Conservation (phyloP, 2,888 invertebrate species). For the Dusona sp. region DNA sequence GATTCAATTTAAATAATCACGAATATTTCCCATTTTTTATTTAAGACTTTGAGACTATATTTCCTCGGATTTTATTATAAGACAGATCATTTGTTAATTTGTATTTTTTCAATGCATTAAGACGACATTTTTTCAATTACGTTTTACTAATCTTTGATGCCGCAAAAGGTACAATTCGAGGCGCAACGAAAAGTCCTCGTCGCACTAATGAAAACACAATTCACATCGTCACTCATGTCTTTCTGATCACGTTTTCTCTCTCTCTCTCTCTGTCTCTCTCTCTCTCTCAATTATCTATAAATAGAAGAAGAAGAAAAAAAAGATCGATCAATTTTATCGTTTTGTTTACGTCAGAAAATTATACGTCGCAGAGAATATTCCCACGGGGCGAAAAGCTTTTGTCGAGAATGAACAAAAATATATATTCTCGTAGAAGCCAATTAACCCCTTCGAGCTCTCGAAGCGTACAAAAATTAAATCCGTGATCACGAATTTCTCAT, state of each 20-base stretch:
- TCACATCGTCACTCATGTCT: background rate
- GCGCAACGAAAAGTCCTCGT: background rate
- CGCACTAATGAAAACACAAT: background rate
- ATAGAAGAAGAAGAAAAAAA: slow-evolving; percentile 25
- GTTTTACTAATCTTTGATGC: no score
- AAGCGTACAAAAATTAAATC: slow-evolving; percentile 4
- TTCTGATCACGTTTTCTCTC: background rate
- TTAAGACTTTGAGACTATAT: background rate
- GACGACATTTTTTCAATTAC: no score
- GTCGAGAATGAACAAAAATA: background rate
- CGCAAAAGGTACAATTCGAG: background rate
- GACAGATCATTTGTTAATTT: no score
- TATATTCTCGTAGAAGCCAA: slow-evolving; percentile 20
- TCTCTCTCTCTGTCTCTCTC: background rate
- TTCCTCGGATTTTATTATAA: no score
- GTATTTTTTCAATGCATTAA: no score
- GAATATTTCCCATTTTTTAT: no score
- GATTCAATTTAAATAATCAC: background rate
- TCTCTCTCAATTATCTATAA: background rate
- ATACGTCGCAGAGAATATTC: slow-evolving; percentile 10
- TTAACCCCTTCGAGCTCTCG: slow-evolving; percentile 35
- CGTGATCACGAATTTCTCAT: slow-evolving; percentile 43
- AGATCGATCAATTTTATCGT: slow-evolving; percentile 33
- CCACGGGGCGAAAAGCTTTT: slow-evolving; percentile 37
- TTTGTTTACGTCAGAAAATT: slow-evolving; percentile 20